A percentile compares a stretch with the other conserved stretches of the same genome.
Evolutionary conservation across 2,888 invertebrate species (phyloP).

Genomic region (Selenia dentaria): DNA sequence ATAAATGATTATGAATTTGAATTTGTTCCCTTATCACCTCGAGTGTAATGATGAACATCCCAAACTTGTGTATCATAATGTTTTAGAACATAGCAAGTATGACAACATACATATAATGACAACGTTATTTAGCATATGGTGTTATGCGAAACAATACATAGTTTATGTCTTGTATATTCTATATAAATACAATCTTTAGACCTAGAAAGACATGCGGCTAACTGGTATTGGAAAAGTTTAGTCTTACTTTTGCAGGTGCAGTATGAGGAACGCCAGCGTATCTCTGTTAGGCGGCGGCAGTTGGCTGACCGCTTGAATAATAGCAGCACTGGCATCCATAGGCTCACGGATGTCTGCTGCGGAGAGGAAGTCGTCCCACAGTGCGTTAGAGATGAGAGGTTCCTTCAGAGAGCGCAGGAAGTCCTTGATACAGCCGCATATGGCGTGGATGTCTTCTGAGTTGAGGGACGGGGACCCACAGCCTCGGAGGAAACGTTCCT

Average conservation of each 20-base stretch:
- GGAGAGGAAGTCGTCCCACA: slow-evolving; percentile 92
- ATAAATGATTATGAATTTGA: no score
- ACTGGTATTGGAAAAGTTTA: no score
- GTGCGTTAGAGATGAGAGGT: slow-evolving; percentile 92
- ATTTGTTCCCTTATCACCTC: no score
- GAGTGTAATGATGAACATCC: no score
- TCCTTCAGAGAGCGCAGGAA: slow-evolving; percentile 95
- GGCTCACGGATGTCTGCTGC: slow-evolving; percentile 85
- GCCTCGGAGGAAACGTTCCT: slow-evolving; percentile 94
- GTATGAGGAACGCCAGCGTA: slow-evolving; percentile 95
- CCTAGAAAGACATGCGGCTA: no score
- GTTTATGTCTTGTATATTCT: no score
- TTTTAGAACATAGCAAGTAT: no score
- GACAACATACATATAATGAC: no score
- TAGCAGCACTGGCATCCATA: slow-evolving; percentile 85
- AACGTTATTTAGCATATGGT: no score
- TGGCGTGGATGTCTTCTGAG: slow-evolving; percentile 91
- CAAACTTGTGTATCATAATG: no score
- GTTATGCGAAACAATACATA: no score
- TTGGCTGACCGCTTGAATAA: slow-evolving; percentile 91
- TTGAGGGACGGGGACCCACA: slow-evolving; percentile 92
- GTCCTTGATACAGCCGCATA: slow-evolving; percentile 97
- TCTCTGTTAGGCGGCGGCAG: slow-evolving; percentile 97
- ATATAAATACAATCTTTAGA: no score
- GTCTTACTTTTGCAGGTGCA: slow-evolving; percentile 92